Evolutionary conservation across 2,888 invertebrate species (phyloP).

Genomic region (Ganaspis brasiliensis): DNA sequence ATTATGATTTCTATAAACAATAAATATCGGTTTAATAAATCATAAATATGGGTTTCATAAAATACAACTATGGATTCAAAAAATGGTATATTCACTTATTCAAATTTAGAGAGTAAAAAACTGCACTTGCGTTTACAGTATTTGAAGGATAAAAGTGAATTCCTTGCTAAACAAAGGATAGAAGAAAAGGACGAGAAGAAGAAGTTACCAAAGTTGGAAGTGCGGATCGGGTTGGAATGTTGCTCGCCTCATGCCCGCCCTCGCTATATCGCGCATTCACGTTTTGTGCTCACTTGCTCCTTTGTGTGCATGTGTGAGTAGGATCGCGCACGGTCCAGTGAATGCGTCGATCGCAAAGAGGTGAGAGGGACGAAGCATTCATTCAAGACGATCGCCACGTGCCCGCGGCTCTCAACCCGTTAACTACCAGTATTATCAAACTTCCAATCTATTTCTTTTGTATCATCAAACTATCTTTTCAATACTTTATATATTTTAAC

Average conservation of each 20-base stretch:
- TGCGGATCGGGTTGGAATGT: conserved; percentile 75
- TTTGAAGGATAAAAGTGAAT: no score
- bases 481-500: background rate
- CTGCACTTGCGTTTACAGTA: no score
- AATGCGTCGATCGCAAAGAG: conserved; percentile 64
- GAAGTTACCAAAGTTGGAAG: conserved; percentile 71
- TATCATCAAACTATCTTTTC: conserved; percentile 23
- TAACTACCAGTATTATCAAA: conserved; percentile 63
- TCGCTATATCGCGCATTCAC: conserved; percentile 58
- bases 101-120: no score
- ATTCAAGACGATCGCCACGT: conserved; percentile 79
- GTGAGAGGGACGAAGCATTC: conserved; percentile 65
- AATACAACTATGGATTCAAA: no score
- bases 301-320: conserved; percentile 45
- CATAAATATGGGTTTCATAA: no score
- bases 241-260: conserved; percentile 76
- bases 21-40: no score
- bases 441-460: conserved; percentile 15
- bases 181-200: conserved; percentile 52
- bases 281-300: conserved; percentile 48
- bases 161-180: conserved; percentile 14
- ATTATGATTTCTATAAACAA: no score
- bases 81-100: no score
- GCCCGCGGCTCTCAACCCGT: conserved; percentile 77
- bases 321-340: conserved; percentile 57